A percentile compares a stretch with the other conserved stretches of the same genome.
phyloP scores from a whole-genome alignment of 2,888 invertebrate genomes.

The Congeria kusceri region DNA sequence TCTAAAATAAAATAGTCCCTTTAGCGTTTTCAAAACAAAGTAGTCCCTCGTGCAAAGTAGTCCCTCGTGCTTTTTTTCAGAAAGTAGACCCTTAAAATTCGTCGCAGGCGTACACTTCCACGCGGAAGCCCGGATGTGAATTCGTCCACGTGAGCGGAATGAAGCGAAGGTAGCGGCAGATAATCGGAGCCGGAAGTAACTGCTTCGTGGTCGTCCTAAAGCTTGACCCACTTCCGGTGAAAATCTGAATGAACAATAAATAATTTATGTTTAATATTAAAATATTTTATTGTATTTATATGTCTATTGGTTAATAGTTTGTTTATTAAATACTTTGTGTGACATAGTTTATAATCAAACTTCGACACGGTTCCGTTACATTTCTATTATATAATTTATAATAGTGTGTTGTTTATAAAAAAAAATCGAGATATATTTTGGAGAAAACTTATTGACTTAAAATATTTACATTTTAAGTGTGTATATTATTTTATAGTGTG shows the following conservation, averaged over 20 bases:
- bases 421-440: too few relatives aligned
- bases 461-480: too few relatives aligned
- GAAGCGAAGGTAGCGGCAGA: conserved; percentile 65
- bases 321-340: too few relatives aligned
- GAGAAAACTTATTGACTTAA: too few relatives aligned
- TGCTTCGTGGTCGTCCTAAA: conserved; percentile 49
- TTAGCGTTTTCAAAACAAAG: not conserved
- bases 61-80: not conserved
- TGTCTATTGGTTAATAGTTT: too few relatives aligned
- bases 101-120: conserved; percentile 66
- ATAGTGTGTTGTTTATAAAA: too few relatives aligned
- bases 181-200: conserved; percentile 46
- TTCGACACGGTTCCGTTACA: too few relatives aligned
- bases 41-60: not conserved
- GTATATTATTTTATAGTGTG: too few relatives aligned
- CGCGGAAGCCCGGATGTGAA: conserved; percentile 64
- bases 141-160: conserved; percentile 50
- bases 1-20: not conserved
- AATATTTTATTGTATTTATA: too few relatives aligned
- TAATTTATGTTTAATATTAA: too few relatives aligned
- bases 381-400: too few relatives aligned
- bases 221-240: conserved; percentile 53
- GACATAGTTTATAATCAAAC: too few relatives aligned
- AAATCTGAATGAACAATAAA: conserved; percentile 40
- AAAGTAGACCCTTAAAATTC: not conserved